Conservation (phyloP, 2,797 vertebrate genomes). For the Clamator glandarius region DNA sequence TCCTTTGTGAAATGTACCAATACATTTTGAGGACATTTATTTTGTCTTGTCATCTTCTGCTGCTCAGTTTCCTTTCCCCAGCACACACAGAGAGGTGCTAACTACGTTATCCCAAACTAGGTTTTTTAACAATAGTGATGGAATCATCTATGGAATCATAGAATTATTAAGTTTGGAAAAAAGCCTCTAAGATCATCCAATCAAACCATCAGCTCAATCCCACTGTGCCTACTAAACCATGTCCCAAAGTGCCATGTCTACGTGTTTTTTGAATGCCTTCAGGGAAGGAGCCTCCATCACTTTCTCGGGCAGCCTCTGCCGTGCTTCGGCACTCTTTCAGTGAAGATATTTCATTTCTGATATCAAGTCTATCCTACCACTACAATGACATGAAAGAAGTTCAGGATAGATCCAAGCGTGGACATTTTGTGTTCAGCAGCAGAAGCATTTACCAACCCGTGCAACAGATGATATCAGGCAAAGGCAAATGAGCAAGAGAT, state of each 20-base stretch:
- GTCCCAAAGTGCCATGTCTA: too few species aligned
- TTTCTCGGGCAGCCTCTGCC: too few species aligned
- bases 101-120: background rate
- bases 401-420: background rate
- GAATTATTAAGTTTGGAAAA: too few species aligned
- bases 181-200: too few species aligned
- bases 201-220: too few species aligned
- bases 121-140: background rate
- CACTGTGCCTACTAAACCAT: too few species aligned
- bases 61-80: background rate
- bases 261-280: too few species aligned
- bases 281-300: too few species aligned
- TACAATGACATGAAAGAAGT: background rate
- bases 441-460: background rate
- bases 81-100: background rate
- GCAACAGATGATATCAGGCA: background rate
- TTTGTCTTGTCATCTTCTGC: background rate
- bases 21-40: background rate
- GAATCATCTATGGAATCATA: too few species aligned
- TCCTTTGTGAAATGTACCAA: background rate
- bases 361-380: background rate
- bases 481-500: background rate
- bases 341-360: too few species aligned
- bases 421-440: accelerated
- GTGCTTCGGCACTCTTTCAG: too few species aligned